Evolutionary conservation across 2,888 invertebrate species (phyloP).

Genomic region (Drosophila falleni): DNA sequence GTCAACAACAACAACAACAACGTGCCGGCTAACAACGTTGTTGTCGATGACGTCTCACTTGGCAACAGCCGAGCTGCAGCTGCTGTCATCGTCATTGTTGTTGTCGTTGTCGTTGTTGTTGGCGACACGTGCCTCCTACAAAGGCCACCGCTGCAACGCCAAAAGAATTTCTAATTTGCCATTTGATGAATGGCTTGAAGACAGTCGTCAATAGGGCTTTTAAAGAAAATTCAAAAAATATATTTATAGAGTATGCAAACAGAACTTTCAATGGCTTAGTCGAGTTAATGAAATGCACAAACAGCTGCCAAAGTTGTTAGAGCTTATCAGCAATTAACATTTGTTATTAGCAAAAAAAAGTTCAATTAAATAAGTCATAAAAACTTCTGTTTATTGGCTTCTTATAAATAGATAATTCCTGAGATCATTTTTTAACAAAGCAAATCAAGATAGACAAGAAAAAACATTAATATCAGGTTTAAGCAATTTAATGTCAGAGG

Average conservation of each 20-base stretch:
- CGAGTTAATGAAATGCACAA: constrained; percentile 1
- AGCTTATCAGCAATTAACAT: constrained; percentile 20
- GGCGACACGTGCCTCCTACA: constrained; percentile 70
- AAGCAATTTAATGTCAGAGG: background rate
- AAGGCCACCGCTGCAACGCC: constrained; percentile 70
- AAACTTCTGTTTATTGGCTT: constrained; percentile 8
- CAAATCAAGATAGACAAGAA: background rate
- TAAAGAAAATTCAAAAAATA: background rate
- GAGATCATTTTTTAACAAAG: background rate
- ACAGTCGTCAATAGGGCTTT: constrained; percentile 5
- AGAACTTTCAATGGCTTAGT: background rate
- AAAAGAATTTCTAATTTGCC: constrained; percentile 73
- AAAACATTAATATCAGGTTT: background rate
- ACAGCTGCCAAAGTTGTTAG: constrained; percentile 21
- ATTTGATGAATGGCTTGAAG: constrained; percentile 38
- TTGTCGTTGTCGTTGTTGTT: constrained; percentile 21
- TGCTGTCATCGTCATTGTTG: constrained; percentile 37
- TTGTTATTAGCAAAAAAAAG: background rate
- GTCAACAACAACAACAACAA: constrained; percentile 52
- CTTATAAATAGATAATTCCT: constrained; percentile 2
- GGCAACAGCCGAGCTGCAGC: constrained; percentile 59
- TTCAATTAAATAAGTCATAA: constrained; percentile 3
- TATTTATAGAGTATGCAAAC: constrained; percentile 7
- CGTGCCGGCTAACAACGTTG: constrained; percentile 35
- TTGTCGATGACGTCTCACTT: constrained; percentile 62